Conservation (phyloP, 2,888 invertebrate species). For the Ophion ellenae region DNA sequence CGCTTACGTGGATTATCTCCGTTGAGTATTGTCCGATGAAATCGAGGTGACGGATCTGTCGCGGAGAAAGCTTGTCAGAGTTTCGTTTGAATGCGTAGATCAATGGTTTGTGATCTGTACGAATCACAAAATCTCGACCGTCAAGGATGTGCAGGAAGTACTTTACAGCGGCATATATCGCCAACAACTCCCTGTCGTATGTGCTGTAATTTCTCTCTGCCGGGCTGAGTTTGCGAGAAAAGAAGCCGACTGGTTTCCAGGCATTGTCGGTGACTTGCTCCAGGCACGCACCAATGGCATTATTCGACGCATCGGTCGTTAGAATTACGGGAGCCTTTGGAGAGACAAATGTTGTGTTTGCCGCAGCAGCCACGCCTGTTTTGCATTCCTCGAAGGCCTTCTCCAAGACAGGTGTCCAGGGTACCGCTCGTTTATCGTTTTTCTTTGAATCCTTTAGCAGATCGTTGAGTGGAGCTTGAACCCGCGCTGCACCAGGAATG, state of each 20-base stretch:
- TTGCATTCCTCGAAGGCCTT: conserved; percentile 45
- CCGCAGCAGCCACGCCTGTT: conserved; percentile 13
- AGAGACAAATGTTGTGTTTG: conserved; percentile 50
- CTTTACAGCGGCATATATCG: neutral
- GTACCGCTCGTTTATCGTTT: conserved; percentile 50
- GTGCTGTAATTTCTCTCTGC: neutral
- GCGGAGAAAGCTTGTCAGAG: neutral
- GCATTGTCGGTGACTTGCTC: conserved; percentile 61
- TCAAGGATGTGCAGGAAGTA: neutral
- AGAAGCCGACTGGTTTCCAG: conserved; percentile 63
- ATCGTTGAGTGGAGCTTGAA: conserved; percentile 43
- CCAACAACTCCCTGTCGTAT: neutral
- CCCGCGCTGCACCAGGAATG: conserved; percentile 37
- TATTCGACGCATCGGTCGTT: conserved; percentile 68
- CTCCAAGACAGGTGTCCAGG: conserved; percentile 34
- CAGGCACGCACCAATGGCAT: conserved; percentile 69
- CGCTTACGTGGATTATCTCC: neutral
- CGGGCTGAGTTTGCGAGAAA: conserved; percentile 1
- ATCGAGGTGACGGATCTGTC: neutral
- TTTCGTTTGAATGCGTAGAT: neutral
- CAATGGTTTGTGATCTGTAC: neutral
- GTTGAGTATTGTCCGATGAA: neutral
- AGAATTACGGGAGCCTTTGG: conserved; percentile 12
- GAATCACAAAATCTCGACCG: neutral
- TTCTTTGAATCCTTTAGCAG: conserved; percentile 48